These are phyloP conservation scores for Myrmecobius fasciatus DNA, from an alignment of 2,113 vertebrate species.

Conservation along the genomic window DNA sequence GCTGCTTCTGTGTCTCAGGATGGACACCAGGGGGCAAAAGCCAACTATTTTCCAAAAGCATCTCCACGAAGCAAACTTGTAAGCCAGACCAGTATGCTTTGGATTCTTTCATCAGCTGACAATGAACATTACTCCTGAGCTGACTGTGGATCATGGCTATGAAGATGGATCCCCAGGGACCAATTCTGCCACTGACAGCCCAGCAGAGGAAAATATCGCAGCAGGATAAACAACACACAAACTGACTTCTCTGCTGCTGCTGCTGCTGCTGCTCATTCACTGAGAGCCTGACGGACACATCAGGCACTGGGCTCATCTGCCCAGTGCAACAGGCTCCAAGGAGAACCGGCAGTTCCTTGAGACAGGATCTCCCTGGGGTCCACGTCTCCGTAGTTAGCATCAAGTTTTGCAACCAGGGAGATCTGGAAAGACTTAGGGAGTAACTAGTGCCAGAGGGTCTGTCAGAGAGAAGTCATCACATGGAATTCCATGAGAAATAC, in stretches of 20 bases:
- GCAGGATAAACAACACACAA: background rate
- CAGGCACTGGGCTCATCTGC: background rate
- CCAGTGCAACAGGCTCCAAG: background rate
- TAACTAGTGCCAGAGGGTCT: background rate
- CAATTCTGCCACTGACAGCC: background rate
- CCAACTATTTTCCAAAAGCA: rapidly evolving
- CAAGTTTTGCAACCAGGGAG: background rate
- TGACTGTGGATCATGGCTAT: background rate
- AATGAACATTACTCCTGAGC: background rate
- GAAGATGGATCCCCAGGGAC: background rate
- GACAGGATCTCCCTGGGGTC: background rate
- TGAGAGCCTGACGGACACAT: background rate
- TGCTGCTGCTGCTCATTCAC: background rate
- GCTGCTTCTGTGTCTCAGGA: background rate
- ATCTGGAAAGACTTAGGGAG: background rate
- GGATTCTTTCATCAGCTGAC: background rate
- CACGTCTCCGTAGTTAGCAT: background rate
- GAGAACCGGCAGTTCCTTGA: background rate
- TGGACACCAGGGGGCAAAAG: slow-evolving; percentile 56
- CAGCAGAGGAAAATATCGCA: background rate
- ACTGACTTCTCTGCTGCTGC: background rate
- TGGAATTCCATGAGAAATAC: background rate
- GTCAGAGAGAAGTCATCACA: background rate
- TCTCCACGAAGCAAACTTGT: background rate
- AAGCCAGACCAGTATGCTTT: background rate